Percentiles rank a stretch among this genome's conserved stretches.
phyloP scores from a whole-genome alignment of 2,797 vertebrate genomes.

The Danio choprae region DNA sequence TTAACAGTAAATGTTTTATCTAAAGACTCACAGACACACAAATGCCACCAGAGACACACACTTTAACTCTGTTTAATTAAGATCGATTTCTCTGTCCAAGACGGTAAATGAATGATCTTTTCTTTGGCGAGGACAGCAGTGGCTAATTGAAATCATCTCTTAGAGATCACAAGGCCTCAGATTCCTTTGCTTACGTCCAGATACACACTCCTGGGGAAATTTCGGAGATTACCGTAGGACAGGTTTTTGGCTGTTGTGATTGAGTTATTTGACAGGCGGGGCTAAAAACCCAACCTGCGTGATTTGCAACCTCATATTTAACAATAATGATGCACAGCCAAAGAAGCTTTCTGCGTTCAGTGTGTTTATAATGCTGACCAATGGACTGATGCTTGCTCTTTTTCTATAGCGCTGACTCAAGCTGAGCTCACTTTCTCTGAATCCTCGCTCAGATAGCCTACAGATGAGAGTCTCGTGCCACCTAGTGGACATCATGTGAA shows the following conservation, averaged over 20 bases:
- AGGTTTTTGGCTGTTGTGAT: constrained; percentile 28
- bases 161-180: constrained; percentile 28
- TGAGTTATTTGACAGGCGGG: constrained; percentile 15
- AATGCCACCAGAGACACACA: constrained; percentile 36
- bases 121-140: constrained; percentile 53
- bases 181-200: constrained; percentile 28
- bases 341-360: neutral
- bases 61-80: constrained; percentile 50
- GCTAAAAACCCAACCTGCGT: neutral
- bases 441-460: neutral
- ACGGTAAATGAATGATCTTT: constrained; percentile 57
- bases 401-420: constrained; percentile 23
- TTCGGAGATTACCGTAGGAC: constrained; percentile 14
- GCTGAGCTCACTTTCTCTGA: neutral
- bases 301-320: constrained; percentile 25
- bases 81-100: constrained; percentile 56
- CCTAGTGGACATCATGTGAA: constrained; percentile 65
- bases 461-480: constrained; percentile 57
- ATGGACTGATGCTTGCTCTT: neutral
- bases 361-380: constrained; percentile 8
- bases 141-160: constrained; percentile 56
- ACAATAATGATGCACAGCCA: constrained; percentile 6
- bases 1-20: neutral
- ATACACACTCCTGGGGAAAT: constrained; percentile 12
- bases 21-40: constrained; percentile 48